A percentile compares a stretch with the other conserved stretches of the same genome.
Conservation (phyloP, 2,888 invertebrate species). For the Aspidapion aeneum region DNA sequence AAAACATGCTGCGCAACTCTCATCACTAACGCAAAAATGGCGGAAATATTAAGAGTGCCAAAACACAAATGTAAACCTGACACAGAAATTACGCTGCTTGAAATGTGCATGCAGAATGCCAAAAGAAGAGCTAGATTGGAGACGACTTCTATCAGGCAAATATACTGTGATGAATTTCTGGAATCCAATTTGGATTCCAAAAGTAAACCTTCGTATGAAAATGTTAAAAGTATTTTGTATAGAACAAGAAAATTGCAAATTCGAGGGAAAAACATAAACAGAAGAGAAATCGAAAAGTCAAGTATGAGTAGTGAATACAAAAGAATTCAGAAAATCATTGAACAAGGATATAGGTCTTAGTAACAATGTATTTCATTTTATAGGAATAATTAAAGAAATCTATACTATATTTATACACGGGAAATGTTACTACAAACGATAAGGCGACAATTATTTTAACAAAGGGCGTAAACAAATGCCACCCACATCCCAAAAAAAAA, state of each 20-base stretch:
- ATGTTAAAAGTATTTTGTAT: not conserved
- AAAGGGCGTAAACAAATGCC: not conserved
- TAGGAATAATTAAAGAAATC: too few relatives aligned
- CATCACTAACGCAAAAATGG: not conserved
- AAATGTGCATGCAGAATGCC: not conserved
- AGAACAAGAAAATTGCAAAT: not conserved
- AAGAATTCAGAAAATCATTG: not conserved
- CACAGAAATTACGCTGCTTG: not conserved
- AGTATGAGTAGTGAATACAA: not conserved
- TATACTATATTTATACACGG: too few relatives aligned
- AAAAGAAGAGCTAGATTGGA: not conserved
- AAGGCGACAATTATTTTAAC: not conserved
- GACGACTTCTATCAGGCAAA: not conserved
- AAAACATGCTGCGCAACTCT: not conserved
- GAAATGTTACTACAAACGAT: not conserved
- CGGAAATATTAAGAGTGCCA: not conserved
- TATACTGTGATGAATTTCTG: not conserved
- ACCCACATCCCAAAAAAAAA: not conserved
- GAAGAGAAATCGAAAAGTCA: not conserved
- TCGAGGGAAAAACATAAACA: not conserved
- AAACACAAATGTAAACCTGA: not conserved
- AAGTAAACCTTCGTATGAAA: not conserved
- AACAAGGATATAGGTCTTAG: not conserved
- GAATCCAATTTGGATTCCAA: not conserved
- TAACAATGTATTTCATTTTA: too few relatives aligned